Evolutionary conservation across 2,113 vertebrate species (phyloP).

Genomic region (Macaca fascicularis): T2T-MFA8v1.1 NC_088391.1:12133501-12134000

Average conservation of each 20-base stretch:
- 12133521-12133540: not conserved
- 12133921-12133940: not conserved
- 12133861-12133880: not conserved
- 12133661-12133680: not conserved
- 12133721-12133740: not conserved
- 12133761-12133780: not conserved
- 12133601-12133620: not conserved
- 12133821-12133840: not conserved
- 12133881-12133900: not conserved
- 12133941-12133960: not conserved
- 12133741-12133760: not conserved
- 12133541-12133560: not conserved
- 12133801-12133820: not conserved
- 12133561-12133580: not conserved
- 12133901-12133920: not conserved
- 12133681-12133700: not conserved
- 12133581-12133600: not conserved
- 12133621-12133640: not conserved
- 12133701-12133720: not conserved
- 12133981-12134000: not conserved
- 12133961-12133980: not conserved
- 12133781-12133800: not conserved
- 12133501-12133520: accelerated
- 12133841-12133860: not conserved
- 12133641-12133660: not conserved